Conservation (phyloP, 1,140 invertebrate genomes). For the Andrena cerasifolii region DNA sequence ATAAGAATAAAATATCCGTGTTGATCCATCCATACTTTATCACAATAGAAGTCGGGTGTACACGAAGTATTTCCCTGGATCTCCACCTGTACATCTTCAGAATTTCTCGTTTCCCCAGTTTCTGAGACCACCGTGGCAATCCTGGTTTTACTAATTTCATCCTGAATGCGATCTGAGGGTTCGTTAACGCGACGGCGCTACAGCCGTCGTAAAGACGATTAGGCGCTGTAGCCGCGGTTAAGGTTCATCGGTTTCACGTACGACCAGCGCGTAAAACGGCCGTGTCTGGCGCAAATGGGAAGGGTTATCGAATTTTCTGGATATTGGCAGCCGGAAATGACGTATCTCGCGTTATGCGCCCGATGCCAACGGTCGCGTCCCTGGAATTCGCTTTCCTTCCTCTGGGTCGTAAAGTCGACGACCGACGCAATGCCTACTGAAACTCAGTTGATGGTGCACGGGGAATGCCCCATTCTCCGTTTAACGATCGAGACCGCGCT, state of each 20-base stretch:
- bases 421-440: not conserved
- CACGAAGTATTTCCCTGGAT: no score
- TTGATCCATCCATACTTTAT: no score
- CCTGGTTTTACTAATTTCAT: no score
- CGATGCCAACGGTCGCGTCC: not conserved
- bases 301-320: conserved; percentile 53
- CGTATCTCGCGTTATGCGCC: conserved; percentile 1
- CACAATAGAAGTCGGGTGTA: no score
- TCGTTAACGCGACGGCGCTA: conserved; percentile 45
- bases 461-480: no score
- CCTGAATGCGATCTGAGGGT: conserved; percentile 24
- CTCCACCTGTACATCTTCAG: no score
- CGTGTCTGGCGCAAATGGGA: conserved; percentile 39
- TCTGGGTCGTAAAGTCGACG: not conserved
- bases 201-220: conserved; percentile 30
- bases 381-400: not conserved
- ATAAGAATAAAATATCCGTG: no score
- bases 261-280: not conserved
- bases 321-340: conserved; percentile 44
- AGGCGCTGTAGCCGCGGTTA: conserved; percentile 46
- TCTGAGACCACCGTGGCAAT: no score
- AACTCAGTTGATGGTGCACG: not conserved
- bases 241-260: conserved; percentile 32
- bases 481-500: not conserved
- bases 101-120: no score